These are phyloP conservation scores for Stenodera caucasica DNA, from an alignment of 2,888 invertebrate species.

Conservation along the genomic window DNA sequence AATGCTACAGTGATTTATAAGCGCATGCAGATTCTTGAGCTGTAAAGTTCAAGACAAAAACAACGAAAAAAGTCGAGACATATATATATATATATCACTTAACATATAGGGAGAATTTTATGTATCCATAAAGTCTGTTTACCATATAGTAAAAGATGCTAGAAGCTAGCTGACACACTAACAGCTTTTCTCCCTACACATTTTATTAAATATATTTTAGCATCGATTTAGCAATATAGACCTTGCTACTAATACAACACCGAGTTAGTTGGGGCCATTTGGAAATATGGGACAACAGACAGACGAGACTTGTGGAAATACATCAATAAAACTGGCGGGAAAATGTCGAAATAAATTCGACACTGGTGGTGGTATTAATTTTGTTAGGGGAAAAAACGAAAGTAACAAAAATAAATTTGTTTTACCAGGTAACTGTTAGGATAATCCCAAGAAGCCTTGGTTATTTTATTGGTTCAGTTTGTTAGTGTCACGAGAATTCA, in stretches of 20 bases:
- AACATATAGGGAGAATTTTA: slow-evolving; percentile 42
- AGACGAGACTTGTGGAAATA: not conserved
- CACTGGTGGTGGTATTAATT: not conserved
- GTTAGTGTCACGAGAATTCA: slow-evolving; percentile 7
- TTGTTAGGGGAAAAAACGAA: not conserved
- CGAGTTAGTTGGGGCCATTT: not conserved
- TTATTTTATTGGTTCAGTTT: not conserved
- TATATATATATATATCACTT: slow-evolving; percentile 26
- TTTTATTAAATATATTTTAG: slow-evolving; percentile 35
- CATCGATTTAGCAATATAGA: slow-evolving; percentile 21
- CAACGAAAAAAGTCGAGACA: not conserved
- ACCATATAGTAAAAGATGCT: slow-evolving; percentile 35
- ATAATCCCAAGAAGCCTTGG: not conserved
- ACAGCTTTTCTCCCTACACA: slow-evolving; percentile 36
- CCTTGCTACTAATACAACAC: not conserved
- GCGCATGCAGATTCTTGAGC: slow-evolving; percentile 24
- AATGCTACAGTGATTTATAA: slow-evolving; percentile 24
- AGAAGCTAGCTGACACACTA: slow-evolving; percentile 32
- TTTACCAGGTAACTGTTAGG: not conserved
- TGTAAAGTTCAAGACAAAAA: slow-evolving; percentile 32
- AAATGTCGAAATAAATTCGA: not conserved
- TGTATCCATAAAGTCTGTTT: slow-evolving; percentile 46
- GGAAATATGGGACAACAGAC: not conserved
- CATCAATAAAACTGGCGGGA: not conserved
- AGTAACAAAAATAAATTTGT: not conserved